Evolutionary conservation across 2,113 vertebrate genomes (phyloP).

Genomic region (Vidua chalybeata): DNA sequence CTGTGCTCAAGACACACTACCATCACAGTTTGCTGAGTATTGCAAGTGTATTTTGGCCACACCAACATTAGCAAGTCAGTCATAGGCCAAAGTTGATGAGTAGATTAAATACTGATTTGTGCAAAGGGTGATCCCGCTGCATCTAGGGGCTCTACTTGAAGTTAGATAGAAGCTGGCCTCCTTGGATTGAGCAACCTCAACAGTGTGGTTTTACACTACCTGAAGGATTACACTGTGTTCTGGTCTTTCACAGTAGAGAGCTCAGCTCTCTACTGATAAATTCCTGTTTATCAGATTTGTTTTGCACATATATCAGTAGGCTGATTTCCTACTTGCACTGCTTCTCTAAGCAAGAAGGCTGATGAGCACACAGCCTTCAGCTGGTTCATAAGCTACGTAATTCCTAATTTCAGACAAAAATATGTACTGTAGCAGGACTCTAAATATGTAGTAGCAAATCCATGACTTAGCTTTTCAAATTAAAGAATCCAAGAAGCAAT

Average conservation of each 20-base stretch:
- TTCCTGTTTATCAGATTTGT: background rate
- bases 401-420: background rate
- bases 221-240: background rate
- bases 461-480: background rate
- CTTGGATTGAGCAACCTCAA: background rate
- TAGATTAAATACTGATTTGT: background rate
- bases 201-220: background rate
- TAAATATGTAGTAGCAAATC: background rate
- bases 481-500: background rate
- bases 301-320: background rate
- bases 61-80: background rate
- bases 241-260: background rate
- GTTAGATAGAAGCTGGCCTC: background rate
- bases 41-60: background rate
- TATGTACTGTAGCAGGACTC: background rate
- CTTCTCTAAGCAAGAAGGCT: background rate
- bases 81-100: background rate
- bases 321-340: background rate
- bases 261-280: background rate
- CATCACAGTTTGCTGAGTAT: background rate
- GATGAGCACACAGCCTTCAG: background rate
- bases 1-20: background rate
- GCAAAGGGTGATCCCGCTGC: accelerated
- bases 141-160: background rate
- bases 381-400: background rate